Evolutionary conservation across 1,140 invertebrate genomes (phyloP), one percentile per base, ranked within the genome.

Genomic region (Homalodisca vitripennis): DNA sequence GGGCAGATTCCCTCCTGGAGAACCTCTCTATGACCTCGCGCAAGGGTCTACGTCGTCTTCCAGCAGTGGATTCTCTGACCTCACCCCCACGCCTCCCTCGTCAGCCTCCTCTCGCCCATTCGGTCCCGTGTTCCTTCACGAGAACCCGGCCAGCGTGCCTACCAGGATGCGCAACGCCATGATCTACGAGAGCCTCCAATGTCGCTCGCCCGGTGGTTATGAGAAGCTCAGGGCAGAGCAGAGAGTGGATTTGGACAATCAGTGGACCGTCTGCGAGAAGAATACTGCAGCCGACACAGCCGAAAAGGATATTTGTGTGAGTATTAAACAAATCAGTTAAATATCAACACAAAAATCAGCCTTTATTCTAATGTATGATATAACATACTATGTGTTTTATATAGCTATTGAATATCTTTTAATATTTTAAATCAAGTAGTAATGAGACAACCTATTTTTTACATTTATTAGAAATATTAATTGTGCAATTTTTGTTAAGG

Each of bases 101-200:
- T 62, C 29, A 24, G 64, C 62, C 3, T 70, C 68, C 29, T 66
- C 64, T 1, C 13, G 64, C 46, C 34, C 34, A 20, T 27, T 66
- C 41, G 47, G 47, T 17, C 64, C 64, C 3, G 70, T 78, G 71
- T 72, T 74, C 47, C 70, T 74, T 14, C 75, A 76, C 27, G 77
- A 79, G 2, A 70, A 78, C 53, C 34, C 76, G 27, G 66, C 73
- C 1, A 77, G 72, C 67, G 74, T 79, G 20, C 74, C 78, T 13
- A 77, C 77, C 32, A 74, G 77, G 46, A 73, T 78, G 17, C 67
- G 78, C 26, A 79, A 79, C 57, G 76, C 79, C 24, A 74, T 79
- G 70, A 78, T 80, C 46, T 80, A 78, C 68, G 79, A 77, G 0
- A 79, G 77, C 3, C 46, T 79, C 63, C 60, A 63, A 6, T 3